phyloP scores from a whole-genome alignment of 2,888 invertebrate species.

The Incurvaria masculella region DNA sequence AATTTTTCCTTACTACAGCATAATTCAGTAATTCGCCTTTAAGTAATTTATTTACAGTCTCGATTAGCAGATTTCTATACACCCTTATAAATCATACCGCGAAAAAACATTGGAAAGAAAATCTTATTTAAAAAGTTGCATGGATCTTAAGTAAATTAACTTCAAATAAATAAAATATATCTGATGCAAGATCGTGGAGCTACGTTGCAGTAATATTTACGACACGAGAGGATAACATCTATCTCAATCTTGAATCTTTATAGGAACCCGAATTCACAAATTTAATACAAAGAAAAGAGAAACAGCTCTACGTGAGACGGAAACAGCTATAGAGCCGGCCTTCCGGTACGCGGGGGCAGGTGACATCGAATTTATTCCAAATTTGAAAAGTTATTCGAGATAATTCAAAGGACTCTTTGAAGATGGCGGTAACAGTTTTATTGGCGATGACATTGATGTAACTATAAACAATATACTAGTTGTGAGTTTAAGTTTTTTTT shows the following conservation, averaged over 20 bases:
- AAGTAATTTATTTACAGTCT: too few relatives aligned
- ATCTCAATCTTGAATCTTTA: constrained; percentile 44
- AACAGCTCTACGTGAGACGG: constrained; percentile 22
- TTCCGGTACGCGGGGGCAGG: constrained; percentile 52
- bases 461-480: too few relatives aligned
- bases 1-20: too few relatives aligned
- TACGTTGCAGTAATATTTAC: not conserved
- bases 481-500: too few relatives aligned
- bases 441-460: constrained; percentile 29
- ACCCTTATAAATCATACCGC: too few relatives aligned
- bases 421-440: constrained; percentile 54
- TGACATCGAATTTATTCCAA: constrained; percentile 56
- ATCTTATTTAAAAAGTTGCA: too few relatives aligned
- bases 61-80: too few relatives aligned
- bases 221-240: constrained; percentile 36
- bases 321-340: constrained; percentile 28
- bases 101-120: too few relatives aligned
- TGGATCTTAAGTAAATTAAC: too few relatives aligned
- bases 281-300: constrained; percentile 23
- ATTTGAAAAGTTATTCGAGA: constrained; percentile 53
- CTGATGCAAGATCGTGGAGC: not conserved
- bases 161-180: too few relatives aligned
- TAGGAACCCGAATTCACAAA: constrained; percentile 35
- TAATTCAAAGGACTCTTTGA: constrained; percentile 53
- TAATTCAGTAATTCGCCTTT: too few relatives aligned